phyloP scores from a whole-genome alignment of 2,888 invertebrate genomes.

The Polydrusus cervinus region DNA sequence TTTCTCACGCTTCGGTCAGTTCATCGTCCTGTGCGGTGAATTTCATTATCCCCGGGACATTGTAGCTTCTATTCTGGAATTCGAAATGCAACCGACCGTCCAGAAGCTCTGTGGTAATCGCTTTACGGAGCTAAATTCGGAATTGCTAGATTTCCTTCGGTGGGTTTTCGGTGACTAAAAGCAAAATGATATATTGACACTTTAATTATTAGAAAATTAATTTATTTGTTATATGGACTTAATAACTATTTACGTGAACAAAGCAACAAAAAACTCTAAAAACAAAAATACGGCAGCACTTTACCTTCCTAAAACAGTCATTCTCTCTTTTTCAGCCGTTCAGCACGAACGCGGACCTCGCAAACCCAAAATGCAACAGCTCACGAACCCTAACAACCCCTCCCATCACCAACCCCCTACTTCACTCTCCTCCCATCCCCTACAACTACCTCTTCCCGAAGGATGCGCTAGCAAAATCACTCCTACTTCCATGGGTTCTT shows the following conservation, averaged over 20 bases:
- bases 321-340: conserved; percentile 81
- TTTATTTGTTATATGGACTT: too few relatives aligned
- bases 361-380: conserved; percentile 86
- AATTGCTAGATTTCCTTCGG: neutral
- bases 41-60: conserved; percentile 57
- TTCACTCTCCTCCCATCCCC: conserved; percentile 47
- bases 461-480: conserved; percentile 64
- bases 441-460: conserved; percentile 71
- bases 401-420: conserved; percentile 56
- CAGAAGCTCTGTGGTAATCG: conserved; percentile 32
- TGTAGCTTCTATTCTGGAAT: conserved; percentile 42
- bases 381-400: conserved; percentile 58
- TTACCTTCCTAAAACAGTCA: conserved; percentile 14
- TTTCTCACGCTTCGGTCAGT: conserved; percentile 55
- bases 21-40: conserved; percentile 57
- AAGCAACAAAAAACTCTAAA: neutral
- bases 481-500: conserved; percentile 50
- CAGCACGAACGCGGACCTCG: conserved; percentile 97
- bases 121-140: conserved; percentile 23
- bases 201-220: too few relatives aligned
- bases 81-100: conserved; percentile 30
- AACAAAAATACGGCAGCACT: neutral
- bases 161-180: neutral
- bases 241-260: too few relatives aligned
- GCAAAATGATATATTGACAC: neutral